Evolutionary conservation across 2,113 vertebrate species (phyloP), one percentile per base, ranked within the genome.

Genomic region (Periophthalmodon schlosseri): DNA sequence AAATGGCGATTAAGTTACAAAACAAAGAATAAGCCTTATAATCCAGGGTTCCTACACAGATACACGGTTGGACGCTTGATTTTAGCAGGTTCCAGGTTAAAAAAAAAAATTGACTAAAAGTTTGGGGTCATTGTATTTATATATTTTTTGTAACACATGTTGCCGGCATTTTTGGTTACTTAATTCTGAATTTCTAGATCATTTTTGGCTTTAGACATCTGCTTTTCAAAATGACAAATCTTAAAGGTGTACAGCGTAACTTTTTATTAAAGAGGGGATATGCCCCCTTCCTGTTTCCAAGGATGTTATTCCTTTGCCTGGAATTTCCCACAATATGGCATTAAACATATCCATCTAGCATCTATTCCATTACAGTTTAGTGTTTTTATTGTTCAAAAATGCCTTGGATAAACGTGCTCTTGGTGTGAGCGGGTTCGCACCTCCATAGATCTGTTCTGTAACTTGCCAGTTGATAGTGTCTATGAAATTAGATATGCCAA

Each of bases 11-110:
- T 12, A 39, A 5, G 28, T 39, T n/a, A 65, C 34, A 39, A 36
- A 36, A 36, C 24, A 34, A 65, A 44, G 61, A 36, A 21, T 13
- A 44, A n/a, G 63, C 63, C 63, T 65, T 65, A 65, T 44, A 44
- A 34, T 39, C 63, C 63, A 65, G 63, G 63, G 63, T 65, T 65
- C 63, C 63, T 65, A 65, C 63, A 39, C 36, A 44, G 33, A 44
- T 5, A 21, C 15, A 39, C 63, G 20, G 63, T 10, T 4, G 63
- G 20, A 39, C 33, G 34, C 9, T 65, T 20, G 21, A 11, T 60
- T 60, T 60, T 24, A 14, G 57, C 2, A 10, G 33, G 9, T 34
- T 36, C 61, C 61, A 39, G 61, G 61, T 64, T 64, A 0, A 61
- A 16, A 63, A 16, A 63, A 16, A 9, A 18, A 28, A 14, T 2